Conservation (phyloP, 1,140 invertebrate species). For the Bombus huntii region DNA sequence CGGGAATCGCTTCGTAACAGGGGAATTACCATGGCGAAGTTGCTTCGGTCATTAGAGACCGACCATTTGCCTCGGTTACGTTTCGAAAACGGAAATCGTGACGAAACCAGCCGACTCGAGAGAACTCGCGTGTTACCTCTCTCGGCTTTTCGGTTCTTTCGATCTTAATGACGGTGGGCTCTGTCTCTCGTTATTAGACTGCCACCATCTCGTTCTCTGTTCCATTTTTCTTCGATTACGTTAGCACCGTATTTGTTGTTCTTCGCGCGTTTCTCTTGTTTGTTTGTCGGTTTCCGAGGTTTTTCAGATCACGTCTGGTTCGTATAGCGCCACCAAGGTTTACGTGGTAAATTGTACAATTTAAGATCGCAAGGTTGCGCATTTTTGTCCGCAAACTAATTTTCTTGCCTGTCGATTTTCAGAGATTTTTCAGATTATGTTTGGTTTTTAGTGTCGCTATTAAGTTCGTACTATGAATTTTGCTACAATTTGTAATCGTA, state of each 20-base stretch:
- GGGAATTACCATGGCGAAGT: conserved; percentile 41
- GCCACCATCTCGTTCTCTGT: background rate
- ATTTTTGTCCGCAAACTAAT: too few relatives aligned
- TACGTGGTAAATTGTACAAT: too few relatives aligned
- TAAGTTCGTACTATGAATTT: too few relatives aligned
- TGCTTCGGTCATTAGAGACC: conserved; percentile 42
- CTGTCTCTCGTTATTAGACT: background rate
- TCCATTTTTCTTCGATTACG: background rate
- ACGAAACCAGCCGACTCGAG: conserved; percentile 15
- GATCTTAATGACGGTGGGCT: background rate
- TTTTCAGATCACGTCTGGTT: too few relatives aligned
- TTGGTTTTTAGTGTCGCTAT: too few relatives aligned
- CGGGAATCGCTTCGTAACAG: conserved; percentile 4
- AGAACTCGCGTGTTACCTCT: background rate
- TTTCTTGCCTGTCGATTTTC: too few relatives aligned
- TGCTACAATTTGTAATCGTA: too few relatives aligned
- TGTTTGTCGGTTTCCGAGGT: background rate
- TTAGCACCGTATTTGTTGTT: background rate
- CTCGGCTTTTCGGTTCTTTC: background rate
- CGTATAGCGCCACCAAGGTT: too few relatives aligned
- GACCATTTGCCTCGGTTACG: conserved; percentile 38
- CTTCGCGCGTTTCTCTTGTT: background rate
- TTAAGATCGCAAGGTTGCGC: too few relatives aligned
- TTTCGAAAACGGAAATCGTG: conserved; percentile 54
- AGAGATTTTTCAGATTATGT: too few relatives aligned